Percentiles rank a stretch among this genome's conserved stretches.
These are phyloP conservation scores for Melinopterus prodromus DNA, from an alignment of 2,888 invertebrate species.

Conservation along the genomic window DNA sequence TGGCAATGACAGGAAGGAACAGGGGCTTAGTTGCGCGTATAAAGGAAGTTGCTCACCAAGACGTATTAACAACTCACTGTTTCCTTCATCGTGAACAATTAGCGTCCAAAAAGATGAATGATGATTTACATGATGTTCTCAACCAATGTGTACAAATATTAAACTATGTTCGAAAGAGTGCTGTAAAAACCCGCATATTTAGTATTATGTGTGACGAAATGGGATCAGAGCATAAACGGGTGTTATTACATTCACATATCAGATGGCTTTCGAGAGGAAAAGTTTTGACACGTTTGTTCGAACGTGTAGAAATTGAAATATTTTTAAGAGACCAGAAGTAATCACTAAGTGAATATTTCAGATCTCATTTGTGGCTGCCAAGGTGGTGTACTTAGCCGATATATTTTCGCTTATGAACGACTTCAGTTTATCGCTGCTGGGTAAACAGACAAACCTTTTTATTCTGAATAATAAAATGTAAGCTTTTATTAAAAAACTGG, in stretches of 20 bases:
- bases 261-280: slow-evolving; percentile 1
- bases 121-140: too few species aligned
- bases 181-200: slow-evolving; percentile 11
- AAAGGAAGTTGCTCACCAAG: too few species aligned
- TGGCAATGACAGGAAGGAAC: too few species aligned
- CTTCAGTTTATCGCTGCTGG: neutral
- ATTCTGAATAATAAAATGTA: slow-evolving; percentile 9
- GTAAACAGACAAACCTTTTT: slow-evolving; percentile 9
- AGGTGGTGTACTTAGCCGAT: slow-evolving; percentile 11
- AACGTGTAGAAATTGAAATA: too few species aligned
- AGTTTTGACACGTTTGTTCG: too few species aligned
- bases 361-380: slow-evolving; percentile 5
- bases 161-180: slow-evolving; percentile 16
- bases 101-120: too few species aligned
- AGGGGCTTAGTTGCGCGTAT: too few species aligned
- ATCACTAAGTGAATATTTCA: too few species aligned
- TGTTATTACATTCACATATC: slow-evolving; percentile 17
- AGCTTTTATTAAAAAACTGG: neutral
- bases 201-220: slow-evolving; percentile 23
- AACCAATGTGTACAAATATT: too few species aligned
- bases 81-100: too few species aligned
- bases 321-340: too few species aligned
- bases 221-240: slow-evolving; percentile 21
- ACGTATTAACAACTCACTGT: too few species aligned
- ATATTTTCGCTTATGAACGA: slow-evolving; percentile 17